Conservation (phyloP, 2,797 vertebrate species). For the Prunella strophiata region DNA sequence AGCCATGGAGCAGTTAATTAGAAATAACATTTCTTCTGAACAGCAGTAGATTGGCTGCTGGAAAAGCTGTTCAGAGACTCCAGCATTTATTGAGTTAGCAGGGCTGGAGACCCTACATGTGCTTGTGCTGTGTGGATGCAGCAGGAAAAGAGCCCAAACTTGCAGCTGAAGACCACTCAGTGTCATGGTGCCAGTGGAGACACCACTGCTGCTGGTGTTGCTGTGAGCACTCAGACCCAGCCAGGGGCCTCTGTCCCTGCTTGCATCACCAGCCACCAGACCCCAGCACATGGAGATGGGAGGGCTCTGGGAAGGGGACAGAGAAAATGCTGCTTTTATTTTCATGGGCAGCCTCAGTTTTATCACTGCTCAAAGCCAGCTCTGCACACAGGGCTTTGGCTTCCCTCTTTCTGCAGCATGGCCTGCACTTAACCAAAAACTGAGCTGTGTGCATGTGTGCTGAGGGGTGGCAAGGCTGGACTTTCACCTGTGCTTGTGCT, state of each 20-base stretch:
- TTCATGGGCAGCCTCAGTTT: rapidly evolving
- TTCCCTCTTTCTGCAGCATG: not conserved
- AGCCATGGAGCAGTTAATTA: not conserved
- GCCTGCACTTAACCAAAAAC: too few relatives aligned
- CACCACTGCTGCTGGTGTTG: not conserved
- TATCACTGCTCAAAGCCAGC: not conserved
- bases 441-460: too few relatives aligned
- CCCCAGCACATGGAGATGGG: rapidly evolving
- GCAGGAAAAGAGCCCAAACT: not conserved
- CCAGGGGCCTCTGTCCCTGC: not conserved
- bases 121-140: rapidly evolving
- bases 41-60: not conserved
- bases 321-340: not conserved
- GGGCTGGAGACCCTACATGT: rapidly evolving
- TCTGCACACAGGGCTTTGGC: not conserved
- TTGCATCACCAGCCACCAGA: not conserved
- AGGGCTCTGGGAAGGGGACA: not conserved
- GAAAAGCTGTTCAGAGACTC: not conserved
- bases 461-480: not conserved
- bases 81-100: not conserved
- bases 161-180: not conserved
- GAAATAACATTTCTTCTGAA: not conserved
- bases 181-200: rapidly evolving
- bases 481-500: not conserved
- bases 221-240: not conserved